A percentile compares a stretch with the other conserved stretches of the same genome.
These are phyloP conservation scores for Erynnis tages DNA, from an alignment of 2,888 invertebrate genomes.

Conservation along the genomic window DNA sequence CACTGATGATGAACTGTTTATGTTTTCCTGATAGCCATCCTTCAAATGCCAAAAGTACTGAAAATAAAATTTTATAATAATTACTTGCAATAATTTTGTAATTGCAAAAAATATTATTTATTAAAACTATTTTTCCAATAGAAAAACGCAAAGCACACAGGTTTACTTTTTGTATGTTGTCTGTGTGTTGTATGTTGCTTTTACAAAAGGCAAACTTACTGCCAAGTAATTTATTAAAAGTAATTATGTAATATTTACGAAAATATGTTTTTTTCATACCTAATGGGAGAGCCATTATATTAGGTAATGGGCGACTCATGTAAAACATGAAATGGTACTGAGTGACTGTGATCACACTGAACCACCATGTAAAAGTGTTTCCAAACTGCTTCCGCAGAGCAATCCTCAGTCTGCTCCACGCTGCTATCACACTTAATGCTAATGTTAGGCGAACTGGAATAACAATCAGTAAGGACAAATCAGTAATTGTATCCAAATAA, in stretches of 20 bases:
- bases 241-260: not conserved
- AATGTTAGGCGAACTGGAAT: slow-evolving; percentile 91
- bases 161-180: too few relatives aligned
- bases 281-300: slow-evolving; percentile 94
- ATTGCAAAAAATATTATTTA: not conserved
- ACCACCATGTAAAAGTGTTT: slow-evolving; percentile 89
- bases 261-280: slow-evolving; percentile 81
- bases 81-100: not conserved
- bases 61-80: slow-evolving; percentile 45
- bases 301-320: slow-evolving; percentile 95
- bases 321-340: slow-evolving; percentile 99
- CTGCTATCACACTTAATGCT: slow-evolving; percentile 87
- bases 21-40: slow-evolving; percentile 91
- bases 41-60: slow-evolving; percentile 92
- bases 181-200: too few relatives aligned
- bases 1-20: slow-evolving; percentile 88
- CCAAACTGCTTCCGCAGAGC: slow-evolving; percentile 91
- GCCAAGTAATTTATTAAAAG: too few relatives aligned
- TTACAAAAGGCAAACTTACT: too few relatives aligned
- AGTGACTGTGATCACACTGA: slow-evolving; percentile 90
- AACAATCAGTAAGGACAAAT: too few relatives aligned
- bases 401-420: slow-evolving; percentile 88
- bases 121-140: too few relatives aligned
- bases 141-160: too few relatives aligned
- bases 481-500: too few relatives aligned